Evolutionary conservation across 2,797 vertebrate species (phyloP), one percentile per base, ranked within the genome.

Genomic region (Streptopelia turtur): DNA sequence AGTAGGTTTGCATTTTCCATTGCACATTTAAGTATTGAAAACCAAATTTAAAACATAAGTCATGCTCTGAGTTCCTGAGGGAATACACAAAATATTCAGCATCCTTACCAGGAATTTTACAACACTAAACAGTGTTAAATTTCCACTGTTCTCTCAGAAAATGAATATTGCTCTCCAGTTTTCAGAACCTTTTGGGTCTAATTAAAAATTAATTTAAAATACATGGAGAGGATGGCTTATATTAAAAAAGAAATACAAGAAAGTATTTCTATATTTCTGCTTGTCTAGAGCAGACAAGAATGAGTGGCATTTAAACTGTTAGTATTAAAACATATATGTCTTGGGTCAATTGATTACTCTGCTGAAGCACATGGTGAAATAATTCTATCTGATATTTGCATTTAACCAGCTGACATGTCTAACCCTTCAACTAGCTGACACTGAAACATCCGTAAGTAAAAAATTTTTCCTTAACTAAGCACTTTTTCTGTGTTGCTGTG

Each of bases 171-270:
- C 10, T 74, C 8, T 70, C n/a, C 35, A 64, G 27, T 81, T 69
- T 37, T 13, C n/a, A 56, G n/a, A 89, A 80, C 7, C 6, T 59
- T n/a, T 57, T 13, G 18, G 2, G 6, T 60, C 11, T 23, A 53
- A 71, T 45, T 68, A 35, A 33, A 49, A 83, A n/a, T 6, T 15
- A 2, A 53, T 59, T 49, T 57, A 63, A 66, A 78, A 85, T 20
- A 63, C 15, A 30, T 61, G 30, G 13, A 77, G 16, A 74, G 4
- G 27, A 75, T n/a, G 49, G 13, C 2, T 86, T 56, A 30, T 24
- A 64, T 10, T 80, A 86, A 82, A 95, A 94, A 95, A 94, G 31
- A 37, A 50, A 85, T 12, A 37, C 10, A 78, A 82, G 57, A 50
- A 74, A 64, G 13, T 65, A 81, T 61, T 93, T 89, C 37, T 80